Conservation (phyloP, 2,888 invertebrate species). For the Lobophora halterata region DNA sequence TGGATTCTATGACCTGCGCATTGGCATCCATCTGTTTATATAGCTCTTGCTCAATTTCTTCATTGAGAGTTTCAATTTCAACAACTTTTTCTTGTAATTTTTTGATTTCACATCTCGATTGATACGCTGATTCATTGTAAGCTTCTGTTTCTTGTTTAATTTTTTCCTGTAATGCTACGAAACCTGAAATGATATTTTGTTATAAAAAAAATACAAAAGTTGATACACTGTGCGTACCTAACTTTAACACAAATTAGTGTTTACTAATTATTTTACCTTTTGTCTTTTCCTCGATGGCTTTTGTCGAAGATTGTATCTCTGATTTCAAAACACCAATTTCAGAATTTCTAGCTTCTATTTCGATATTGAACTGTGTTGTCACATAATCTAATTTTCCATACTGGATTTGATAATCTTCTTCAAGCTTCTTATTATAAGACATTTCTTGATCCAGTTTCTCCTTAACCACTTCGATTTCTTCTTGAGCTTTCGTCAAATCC, state of each 20-base stretch:
- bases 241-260: too few relatives aligned
- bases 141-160: constrained; percentile 27
- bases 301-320: constrained; percentile 29
- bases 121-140: constrained; percentile 27
- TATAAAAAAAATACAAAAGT: neutral
- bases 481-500: constrained; percentile 29
- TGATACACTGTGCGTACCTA: too few relatives aligned
- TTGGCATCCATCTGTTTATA: constrained; percentile 38
- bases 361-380: constrained; percentile 33
- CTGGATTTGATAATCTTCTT: constrained; percentile 45
- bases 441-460: constrained; percentile 38
- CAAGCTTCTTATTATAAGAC: constrained; percentile 36
- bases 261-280: constrained; percentile 42
- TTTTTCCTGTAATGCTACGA: constrained; percentile 32
- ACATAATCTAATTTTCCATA: constrained; percentile 35
- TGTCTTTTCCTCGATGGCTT: constrained; percentile 37
- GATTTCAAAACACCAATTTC: constrained; percentile 29
- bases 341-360: constrained; percentile 35
- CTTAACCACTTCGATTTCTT: constrained; percentile 33
- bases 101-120: constrained; percentile 35
- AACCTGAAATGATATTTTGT: constrained; percentile 35
- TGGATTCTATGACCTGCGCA: constrained; percentile 35
- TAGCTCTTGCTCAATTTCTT: constrained; percentile 38
- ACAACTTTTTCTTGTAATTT: constrained; percentile 32
- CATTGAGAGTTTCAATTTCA: constrained; percentile 33